These are phyloP conservation scores for Odiellus spinosus DNA, from an alignment of 2,888 invertebrate species.

Conservation along the genomic window DNA sequence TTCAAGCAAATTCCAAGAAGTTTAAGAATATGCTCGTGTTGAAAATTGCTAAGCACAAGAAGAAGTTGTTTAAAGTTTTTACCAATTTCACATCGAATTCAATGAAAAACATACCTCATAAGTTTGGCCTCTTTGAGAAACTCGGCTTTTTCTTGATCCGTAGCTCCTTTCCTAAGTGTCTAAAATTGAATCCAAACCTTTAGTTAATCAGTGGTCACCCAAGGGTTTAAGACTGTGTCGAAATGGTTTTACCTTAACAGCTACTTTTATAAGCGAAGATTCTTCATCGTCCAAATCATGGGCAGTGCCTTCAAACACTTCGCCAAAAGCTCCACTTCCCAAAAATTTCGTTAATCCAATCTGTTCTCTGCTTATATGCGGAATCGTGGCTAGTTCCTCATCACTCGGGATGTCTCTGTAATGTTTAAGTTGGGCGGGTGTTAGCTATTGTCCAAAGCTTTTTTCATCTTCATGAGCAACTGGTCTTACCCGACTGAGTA, in stretches of 20 bases:
- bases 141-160: constrained; percentile 74
- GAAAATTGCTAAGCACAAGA: constrained; percentile 51
- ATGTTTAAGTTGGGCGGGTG: too few species aligned
- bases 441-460: too few species aligned
- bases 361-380: constrained; percentile 70
- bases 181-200: constrained; percentile 28
- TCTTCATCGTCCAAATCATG: constrained; percentile 44
- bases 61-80: background rate
- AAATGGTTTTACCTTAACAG: constrained; percentile 62
- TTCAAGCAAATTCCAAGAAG: constrained; percentile 88
- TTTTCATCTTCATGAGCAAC: too few species aligned
- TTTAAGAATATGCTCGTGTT: constrained; percentile 84
- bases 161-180: constrained; percentile 81
- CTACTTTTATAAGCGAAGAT: constrained; percentile 49
- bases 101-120: constrained; percentile 44
- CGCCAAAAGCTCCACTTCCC: constrained; percentile 92
- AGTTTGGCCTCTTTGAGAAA: constrained; percentile 91
- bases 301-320: constrained; percentile 84
- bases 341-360: constrained; percentile 73
- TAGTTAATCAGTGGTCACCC: too few species aligned
- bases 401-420: constrained; percentile 42
- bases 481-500: constrained; percentile 45
- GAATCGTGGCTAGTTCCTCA: constrained; percentile 58
- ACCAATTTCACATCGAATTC: background rate
- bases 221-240: too few species aligned